phyloP scores from a whole-genome alignment of 2,113 vertebrate species.

The Neogobius melanostomus region DNA sequence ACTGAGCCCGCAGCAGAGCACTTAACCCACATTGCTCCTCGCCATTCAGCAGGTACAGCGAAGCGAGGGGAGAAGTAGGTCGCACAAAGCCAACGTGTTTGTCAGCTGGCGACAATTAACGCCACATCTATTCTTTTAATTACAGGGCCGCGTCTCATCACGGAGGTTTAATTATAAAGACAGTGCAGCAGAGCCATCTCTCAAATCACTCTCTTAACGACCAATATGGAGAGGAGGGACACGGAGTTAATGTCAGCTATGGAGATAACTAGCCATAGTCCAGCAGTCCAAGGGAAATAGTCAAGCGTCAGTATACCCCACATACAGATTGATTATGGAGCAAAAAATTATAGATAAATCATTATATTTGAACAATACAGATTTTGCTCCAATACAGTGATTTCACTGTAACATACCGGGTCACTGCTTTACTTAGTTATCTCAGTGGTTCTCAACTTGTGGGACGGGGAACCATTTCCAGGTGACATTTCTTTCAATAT shows the following conservation, averaged over 20 bases:
- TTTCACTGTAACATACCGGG: no score
- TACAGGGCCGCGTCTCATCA: slow-evolving; percentile 14
- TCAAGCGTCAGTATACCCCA: no score
- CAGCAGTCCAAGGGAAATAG: no score
- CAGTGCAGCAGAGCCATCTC: background rate
- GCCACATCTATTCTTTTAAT: slow-evolving; percentile 45
- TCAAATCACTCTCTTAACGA: background rate
- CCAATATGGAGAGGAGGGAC: background rate
- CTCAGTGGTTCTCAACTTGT: no score
- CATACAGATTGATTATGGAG: no score
- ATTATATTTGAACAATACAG: no score
- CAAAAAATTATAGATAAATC: no score
- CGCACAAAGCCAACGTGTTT: slow-evolving; percentile 39
- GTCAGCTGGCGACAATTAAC: slow-evolving; percentile 21
- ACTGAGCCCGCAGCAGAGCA: slow-evolving; percentile 39
- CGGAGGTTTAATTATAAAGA: slow-evolving; percentile 1
- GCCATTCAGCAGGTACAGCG: background rate
- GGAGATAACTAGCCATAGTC: no score
- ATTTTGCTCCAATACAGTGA: no score
- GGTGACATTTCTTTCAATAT: no score
- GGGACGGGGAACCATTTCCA: no score
- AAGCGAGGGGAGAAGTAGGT: slow-evolving; percentile 40
- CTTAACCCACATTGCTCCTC: slow-evolving; percentile 55
- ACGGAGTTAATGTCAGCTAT: background rate
- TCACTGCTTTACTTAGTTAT: no score